phyloP scores from a whole-genome alignment of 2,113 vertebrate genomes.

The Oryzias melastigma region DNA sequence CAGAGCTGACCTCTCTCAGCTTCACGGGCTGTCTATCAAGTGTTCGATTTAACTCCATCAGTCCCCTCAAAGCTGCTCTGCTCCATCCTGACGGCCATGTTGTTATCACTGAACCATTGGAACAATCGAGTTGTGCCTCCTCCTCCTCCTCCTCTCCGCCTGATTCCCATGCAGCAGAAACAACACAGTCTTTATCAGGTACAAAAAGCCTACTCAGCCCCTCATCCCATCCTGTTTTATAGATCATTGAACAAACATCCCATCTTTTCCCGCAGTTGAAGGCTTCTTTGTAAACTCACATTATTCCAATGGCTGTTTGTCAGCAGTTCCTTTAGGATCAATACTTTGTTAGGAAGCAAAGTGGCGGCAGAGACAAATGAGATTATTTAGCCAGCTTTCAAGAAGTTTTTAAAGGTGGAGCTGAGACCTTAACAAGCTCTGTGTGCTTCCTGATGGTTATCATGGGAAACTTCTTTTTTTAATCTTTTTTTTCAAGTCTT shows the following conservation, averaged over 20 bases:
- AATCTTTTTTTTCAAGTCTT: background rate
- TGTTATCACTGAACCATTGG: conserved; percentile 81
- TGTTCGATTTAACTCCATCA: conserved; percentile 87
- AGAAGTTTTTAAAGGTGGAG: conserved; percentile 20
- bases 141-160: conserved; percentile 57
- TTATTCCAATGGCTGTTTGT: conserved; percentile 30
- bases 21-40: conserved; percentile 93
- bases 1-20: conserved; percentile 82
- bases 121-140: conserved; percentile 83
- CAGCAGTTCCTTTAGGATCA: conserved; percentile 47
- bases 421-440: conserved; percentile 24
- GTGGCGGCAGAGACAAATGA: conserved; percentile 42
- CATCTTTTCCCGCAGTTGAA: background rate
- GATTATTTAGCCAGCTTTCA: conserved; percentile 50
- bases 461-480: background rate
- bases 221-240: background rate
- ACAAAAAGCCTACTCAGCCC: conserved; percentile 13
- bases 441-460: conserved; percentile 27
- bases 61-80: conserved; percentile 89
- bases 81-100: conserved; percentile 78
- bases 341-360: conserved; percentile 40
- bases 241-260: background rate
- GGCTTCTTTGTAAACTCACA: conserved; percentile 9
- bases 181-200: conserved; percentile 91
- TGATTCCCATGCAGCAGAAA: conserved; percentile 83